Conservation (phyloP, 2,113 vertebrate genomes). For the Aplodontia rufa region DNA sequence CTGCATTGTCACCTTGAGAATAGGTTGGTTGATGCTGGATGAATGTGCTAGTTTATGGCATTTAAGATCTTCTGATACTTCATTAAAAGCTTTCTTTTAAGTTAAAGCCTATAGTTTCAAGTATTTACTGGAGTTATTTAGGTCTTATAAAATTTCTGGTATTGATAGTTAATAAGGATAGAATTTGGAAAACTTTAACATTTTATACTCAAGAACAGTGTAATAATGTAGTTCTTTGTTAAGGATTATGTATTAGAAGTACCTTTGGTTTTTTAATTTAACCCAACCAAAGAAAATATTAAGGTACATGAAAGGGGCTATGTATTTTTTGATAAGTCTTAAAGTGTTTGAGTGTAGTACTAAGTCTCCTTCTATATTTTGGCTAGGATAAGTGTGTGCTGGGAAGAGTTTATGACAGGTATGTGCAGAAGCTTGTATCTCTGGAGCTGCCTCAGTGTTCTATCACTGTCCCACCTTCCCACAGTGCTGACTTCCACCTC, state of each 20-base stretch:
- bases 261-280: not conserved
- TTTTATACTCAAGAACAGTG: conserved; percentile 24
- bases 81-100: not conserved
- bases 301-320: not conserved
- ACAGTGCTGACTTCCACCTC: not conserved
- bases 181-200: conserved; percentile 22
- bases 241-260: not conserved
- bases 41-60: not conserved
- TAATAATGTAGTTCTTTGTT: not conserved
- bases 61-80: conserved; percentile 13
- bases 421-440: not conserved
- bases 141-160: not conserved
- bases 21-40: not conserved
- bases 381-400: not conserved
- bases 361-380: not conserved
- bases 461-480: not conserved
- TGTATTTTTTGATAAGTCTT: not conserved
- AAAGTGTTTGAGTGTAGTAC: not conserved
- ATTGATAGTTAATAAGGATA: not conserved
- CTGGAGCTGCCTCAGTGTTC: not conserved
- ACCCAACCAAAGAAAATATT: not conserved
- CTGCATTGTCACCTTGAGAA: conserved; percentile 38
- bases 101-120: not conserved
- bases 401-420: not conserved
- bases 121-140: not conserved